Percentiles rank a stretch among this genome's conserved stretches.
Evolutionary conservation across 2,113 vertebrate species (phyloP).

Genomic region (Synchiropus splendidus): DNA sequence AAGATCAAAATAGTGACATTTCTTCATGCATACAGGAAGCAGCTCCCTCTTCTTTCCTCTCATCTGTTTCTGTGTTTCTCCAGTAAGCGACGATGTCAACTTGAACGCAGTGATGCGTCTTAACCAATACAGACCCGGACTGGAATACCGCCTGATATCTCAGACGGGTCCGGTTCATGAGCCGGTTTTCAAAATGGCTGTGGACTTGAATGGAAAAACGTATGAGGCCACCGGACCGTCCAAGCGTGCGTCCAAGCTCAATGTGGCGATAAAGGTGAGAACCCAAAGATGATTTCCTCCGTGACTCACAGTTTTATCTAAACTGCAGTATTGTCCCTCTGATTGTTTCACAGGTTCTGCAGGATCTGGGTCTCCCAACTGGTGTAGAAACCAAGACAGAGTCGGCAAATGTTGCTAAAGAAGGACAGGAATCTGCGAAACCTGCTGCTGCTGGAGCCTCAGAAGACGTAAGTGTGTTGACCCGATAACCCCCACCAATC

Average conservation of each 20-base stretch:
- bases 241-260: constrained; percentile 86
- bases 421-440: constrained; percentile 24
- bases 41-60: no score
- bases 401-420: constrained; percentile 58
- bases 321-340: not conserved
- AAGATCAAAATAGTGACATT: no score
- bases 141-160: constrained; percentile 84
- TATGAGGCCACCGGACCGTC: constrained; percentile 87
- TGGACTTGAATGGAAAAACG: constrained; percentile 81
- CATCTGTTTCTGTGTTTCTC: not conserved
- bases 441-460: constrained; percentile 31
- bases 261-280: constrained; percentile 85
- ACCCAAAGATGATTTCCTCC: not conserved
- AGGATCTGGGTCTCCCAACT: constrained; percentile 82
- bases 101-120: constrained; percentile 94
- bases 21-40: no score
- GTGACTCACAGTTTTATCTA: not conserved
- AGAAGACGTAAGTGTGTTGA: constrained; percentile 38
- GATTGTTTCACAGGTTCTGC: constrained; percentile 69
- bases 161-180: constrained; percentile 90
- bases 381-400: constrained; percentile 68
- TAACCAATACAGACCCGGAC: constrained; percentile 86
- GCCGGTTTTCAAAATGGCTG: constrained; percentile 91
- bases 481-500: no score
- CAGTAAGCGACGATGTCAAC: constrained; percentile 74